Percentiles rank a stretch among this genome's conserved stretches.
Evolutionary conservation across 2,797 vertebrate genomes (phyloP).

Genomic region (Bradypus variegatus): DNA sequence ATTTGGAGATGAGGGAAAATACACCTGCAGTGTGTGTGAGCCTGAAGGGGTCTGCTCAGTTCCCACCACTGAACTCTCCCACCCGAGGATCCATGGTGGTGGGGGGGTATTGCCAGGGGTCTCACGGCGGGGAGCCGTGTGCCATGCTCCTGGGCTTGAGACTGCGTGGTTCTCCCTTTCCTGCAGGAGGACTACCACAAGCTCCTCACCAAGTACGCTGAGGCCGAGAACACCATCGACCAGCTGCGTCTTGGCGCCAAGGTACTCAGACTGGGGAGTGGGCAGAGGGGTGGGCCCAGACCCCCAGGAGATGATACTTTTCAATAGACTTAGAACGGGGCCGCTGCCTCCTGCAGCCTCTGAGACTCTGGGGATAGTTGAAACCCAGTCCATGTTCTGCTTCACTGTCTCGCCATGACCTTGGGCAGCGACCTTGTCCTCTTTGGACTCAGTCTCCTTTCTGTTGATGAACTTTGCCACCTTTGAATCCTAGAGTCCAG

Average conservation of each 20-base stretch:
- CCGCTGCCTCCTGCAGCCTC: neutral
- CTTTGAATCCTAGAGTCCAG: neutral
- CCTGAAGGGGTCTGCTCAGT: neutral
- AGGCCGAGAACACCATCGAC: conserved; percentile 95
- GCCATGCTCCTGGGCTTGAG: accelerated
- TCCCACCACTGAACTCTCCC: neutral
- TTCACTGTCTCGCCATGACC: neutral
- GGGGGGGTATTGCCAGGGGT: too few species aligned
- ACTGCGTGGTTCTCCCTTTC: neutral
- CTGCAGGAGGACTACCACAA: conserved; percentile 87
- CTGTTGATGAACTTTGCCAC: neutral
- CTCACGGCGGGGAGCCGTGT: accelerated
- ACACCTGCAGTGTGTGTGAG: accelerated
- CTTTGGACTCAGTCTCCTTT: neutral
- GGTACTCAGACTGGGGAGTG: conserved; percentile 70
- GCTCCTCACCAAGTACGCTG: conserved; percentile 91
- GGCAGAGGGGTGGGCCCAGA: neutral
- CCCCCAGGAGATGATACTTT: neutral
- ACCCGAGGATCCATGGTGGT: neutral
- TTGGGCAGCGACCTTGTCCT: neutral
- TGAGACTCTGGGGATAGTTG: neutral
- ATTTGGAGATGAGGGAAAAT: neutral
- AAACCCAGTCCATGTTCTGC: neutral
- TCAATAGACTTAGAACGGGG: neutral
- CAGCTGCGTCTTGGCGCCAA: conserved; percentile 89